phyloP scores from a whole-genome alignment of 23 tunicate genomes.

The Ciona savignyi region DNA sequence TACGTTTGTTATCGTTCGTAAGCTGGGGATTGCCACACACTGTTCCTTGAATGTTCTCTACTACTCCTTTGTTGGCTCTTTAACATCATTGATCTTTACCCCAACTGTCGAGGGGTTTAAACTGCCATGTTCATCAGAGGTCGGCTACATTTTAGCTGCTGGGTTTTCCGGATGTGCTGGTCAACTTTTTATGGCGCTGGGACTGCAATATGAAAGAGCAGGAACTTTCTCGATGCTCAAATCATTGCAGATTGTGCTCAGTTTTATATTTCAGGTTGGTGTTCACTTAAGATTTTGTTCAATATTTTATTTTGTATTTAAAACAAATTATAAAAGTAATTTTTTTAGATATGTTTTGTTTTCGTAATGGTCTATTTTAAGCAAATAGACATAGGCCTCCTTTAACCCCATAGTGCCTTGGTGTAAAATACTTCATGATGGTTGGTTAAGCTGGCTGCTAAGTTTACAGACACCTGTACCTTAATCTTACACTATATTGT shows the following conservation, averaged over 20 bases:
- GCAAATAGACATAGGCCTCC: too few relatives aligned
- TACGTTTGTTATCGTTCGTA: slow-evolving; percentile 16
- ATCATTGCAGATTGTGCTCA: not conserved
- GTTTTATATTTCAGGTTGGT: not conserved
- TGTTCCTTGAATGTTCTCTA: slow-evolving; percentile 38
- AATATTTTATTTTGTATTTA: too few relatives aligned
- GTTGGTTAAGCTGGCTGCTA: too few relatives aligned
- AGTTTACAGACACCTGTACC: too few relatives aligned
- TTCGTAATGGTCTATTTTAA: too few relatives aligned
- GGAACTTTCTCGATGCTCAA: not conserved
- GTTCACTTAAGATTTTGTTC: too few relatives aligned
- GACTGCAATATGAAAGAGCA: not conserved
- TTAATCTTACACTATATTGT: too few relatives aligned
- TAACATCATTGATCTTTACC: not conserved
- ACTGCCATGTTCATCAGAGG: not conserved
- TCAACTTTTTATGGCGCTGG: not conserved
- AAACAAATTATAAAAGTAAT: too few relatives aligned
- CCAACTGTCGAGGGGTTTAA: not conserved
- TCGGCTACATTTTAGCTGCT: not conserved
- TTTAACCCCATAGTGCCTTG: too few relatives aligned
- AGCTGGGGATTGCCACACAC: slow-evolving; percentile 20
- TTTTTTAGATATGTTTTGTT: too few relatives aligned
- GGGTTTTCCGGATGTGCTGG: not conserved
- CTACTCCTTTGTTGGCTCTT: slow-evolving; percentile 23
- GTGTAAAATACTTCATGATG: too few relatives aligned